These are phyloP conservation scores for Drosophila eohydei DNA, from an alignment of 2,888 invertebrate species.

Conservation along the genomic window DNA sequence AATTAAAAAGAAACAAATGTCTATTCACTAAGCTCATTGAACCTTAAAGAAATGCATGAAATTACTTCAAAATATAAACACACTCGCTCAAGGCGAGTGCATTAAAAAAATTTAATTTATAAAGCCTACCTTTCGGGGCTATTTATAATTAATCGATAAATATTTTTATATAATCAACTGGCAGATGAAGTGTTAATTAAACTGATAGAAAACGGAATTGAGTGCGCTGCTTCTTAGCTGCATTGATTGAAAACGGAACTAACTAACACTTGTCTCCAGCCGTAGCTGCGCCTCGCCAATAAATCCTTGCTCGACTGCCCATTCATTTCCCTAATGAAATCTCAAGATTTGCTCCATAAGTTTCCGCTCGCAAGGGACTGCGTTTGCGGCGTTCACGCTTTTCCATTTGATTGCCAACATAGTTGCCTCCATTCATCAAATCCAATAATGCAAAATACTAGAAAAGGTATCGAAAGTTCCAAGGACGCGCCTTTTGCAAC, in stretches of 20 bases:
- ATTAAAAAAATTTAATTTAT: background rate
- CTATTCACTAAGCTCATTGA: too few species aligned
- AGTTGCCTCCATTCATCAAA: conserved; percentile 12
- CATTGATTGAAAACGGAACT: conserved; percentile 7
- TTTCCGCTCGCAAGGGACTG: background rate
- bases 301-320: conserved; percentile 5
- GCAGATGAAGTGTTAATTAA: background rate
- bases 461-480: conserved; percentile 58
- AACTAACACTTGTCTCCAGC: background rate
- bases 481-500: conserved; percentile 62
- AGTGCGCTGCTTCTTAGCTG: background rate
- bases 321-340: conserved; percentile 6
- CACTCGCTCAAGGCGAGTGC: too few species aligned
- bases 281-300: background rate
- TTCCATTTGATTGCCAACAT: conserved; percentile 29
- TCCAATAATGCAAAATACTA: conserved; percentile 22
- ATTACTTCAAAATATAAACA: too few species aligned
- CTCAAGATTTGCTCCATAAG: background rate
- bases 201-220: background rate
- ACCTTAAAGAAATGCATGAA: too few species aligned
- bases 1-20: too few species aligned
- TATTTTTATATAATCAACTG: background rate
- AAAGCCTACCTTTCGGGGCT: background rate
- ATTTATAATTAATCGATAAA: background rate
- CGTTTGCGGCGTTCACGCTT: conserved; percentile 10